Evolutionary conservation across 2,797 vertebrate species (phyloP).

Genomic region (Sphenodon punctatus): DNA sequence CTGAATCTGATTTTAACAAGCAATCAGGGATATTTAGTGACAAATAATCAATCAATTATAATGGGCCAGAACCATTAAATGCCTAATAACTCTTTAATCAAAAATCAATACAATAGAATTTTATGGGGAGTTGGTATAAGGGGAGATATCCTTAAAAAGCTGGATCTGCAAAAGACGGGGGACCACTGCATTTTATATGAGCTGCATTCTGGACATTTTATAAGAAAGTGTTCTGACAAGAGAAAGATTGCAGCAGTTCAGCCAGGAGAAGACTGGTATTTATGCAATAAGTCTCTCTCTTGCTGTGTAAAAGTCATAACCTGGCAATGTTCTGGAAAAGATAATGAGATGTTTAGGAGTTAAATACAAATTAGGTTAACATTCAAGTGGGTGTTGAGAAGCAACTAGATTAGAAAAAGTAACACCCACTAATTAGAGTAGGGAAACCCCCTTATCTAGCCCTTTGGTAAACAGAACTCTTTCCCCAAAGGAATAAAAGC

Average conservation of each 20-base stretch:
- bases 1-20: background rate
- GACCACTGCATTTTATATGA: background rate
- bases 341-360: background rate
- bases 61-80: background rate
- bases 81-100: background rate
- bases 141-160: background rate
- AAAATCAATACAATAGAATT: background rate
- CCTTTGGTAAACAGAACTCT: background rate
- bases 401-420: background rate
- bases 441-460: background rate
- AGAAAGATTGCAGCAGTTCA: background rate
- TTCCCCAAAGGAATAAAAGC: conserved; percentile 22
- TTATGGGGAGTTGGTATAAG: background rate
- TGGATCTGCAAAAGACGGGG: background rate
- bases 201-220: background rate
- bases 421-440: background rate
- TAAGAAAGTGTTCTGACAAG: background rate
- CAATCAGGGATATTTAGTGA: background rate
- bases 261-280: background rate
- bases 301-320: no score
- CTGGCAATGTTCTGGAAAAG: background rate
- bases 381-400: background rate
- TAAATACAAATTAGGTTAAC: background rate
- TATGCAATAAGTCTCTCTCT: background rate
- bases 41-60: background rate